Base-by-base conservation (phyloP, 2,113 vertebrate genomes). In the Siphamia tubifer region DNA sequence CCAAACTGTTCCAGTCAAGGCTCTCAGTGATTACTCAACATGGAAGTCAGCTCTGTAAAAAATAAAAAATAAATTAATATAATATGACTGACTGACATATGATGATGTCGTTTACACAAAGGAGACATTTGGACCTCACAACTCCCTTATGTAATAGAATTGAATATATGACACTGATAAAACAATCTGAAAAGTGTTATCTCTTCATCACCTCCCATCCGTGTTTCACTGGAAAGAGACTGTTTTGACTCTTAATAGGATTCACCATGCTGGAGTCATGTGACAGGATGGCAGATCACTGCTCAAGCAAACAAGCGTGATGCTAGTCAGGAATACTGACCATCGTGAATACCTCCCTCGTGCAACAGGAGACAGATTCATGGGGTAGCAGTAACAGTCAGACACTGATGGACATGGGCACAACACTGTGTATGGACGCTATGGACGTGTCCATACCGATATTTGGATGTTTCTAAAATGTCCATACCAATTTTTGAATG, bases 221-320 rank as follows among this genome's bases (percentile, higher is more conserved):
- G 1, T 20, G 24, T 35, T 67, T 48, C 4, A 16, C n/a, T 17
- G 2, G 11, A 56, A 36, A 10, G 3, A 17, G 11, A 8, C 32
- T 32, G 47, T 31, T 58, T 30, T 20, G 6, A 2, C 53, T 39
- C 39, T 44, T 76, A 84, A 82, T 74, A 39, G 6, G 79, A 81
- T 64, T 70, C 51, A 61, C 36, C 27, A 38, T 8, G 49, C 48
- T 8, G 36, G 25, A n/a, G 53, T 47, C 83, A 81, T 83, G 79
- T 88, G 86, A 88, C 70, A 49, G 77, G 66, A 69, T 28, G 32
- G 34, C 9, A 11, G 35, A 55, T 28, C 34, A 60, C 58, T 68
- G 60, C 64, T 49, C 55, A 61, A 58, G 17, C 42, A 56, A 42
- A 77, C 60, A 74, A 65, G 56, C 62, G 28, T 55, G 69, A 82